Conservation (phyloP, 2,113 vertebrate species). For the Calyptomena viridis region DNA sequence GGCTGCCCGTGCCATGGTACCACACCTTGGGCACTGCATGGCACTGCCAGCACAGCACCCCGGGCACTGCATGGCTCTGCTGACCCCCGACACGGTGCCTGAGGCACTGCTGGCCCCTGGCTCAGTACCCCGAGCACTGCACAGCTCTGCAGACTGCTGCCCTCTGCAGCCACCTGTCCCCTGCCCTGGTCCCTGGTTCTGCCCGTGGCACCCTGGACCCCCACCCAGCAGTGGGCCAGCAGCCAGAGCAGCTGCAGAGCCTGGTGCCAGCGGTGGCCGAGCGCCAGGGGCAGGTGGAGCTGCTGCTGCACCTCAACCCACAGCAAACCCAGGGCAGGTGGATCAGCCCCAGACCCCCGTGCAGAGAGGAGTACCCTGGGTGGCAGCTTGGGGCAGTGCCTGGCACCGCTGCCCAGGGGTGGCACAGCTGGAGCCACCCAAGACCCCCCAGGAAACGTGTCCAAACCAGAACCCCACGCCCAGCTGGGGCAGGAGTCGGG, state of each 20-base stretch:
- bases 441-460: not conserved
- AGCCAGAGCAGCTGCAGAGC: not conserved
- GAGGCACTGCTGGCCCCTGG: not conserved
- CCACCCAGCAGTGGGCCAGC: not conserved
- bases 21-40: rapidly evolving
- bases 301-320: not conserved
- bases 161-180: not conserved
- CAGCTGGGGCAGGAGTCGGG: not conserved
- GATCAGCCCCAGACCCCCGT: not conserved
- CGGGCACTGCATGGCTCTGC: not conserved
- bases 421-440: not conserved
- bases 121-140: not conserved
- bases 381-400: not conserved
- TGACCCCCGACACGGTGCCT: not conserved
- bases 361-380: not conserved
- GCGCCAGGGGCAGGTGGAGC: not conserved
- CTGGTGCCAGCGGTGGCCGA: not conserved
- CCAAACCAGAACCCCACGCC: not conserved
- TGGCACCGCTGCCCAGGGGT: not conserved
- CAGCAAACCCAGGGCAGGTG: not conserved
- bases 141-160: not conserved
- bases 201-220: not conserved
- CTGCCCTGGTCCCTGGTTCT: not conserved
- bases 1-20: not conserved
- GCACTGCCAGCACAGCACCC: not conserved